Evolutionary conservation across 1,140 invertebrate species (phyloP).

Genomic region (Teleopsis dalmanni): DNA sequence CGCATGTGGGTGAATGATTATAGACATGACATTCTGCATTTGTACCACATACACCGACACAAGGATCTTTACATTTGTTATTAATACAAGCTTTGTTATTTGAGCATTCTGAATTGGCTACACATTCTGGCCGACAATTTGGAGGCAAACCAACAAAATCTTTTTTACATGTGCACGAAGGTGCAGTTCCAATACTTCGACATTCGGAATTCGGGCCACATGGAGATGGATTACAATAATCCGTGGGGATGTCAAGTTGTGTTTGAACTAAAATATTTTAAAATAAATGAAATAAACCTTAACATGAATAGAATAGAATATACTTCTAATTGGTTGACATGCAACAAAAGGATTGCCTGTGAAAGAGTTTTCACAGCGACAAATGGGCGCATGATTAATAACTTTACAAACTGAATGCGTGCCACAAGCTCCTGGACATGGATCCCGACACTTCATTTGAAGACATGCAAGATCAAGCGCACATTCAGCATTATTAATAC

Average conservation of each 20-base stretch:
- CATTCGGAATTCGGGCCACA: slow-evolving; percentile 70
- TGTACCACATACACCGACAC: slow-evolving; percentile 52
- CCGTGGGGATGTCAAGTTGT: slow-evolving; percentile 29
- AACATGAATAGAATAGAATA: slow-evolving; percentile 46
- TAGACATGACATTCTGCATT: slow-evolving; percentile 59
- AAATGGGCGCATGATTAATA: slow-evolving; percentile 74
- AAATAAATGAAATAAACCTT: slow-evolving; percentile 45
- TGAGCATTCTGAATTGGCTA: slow-evolving; percentile 51
- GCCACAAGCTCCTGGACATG: slow-evolving; percentile 52
- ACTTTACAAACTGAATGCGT: slow-evolving; percentile 70
- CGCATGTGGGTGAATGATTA: slow-evolving; percentile 59
- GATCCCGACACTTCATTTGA: slow-evolving; percentile 53
- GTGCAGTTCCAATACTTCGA: slow-evolving; percentile 53
- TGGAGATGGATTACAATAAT: slow-evolving; percentile 64
- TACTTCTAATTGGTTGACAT: slow-evolving; percentile 57
- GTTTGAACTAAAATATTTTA: slow-evolving; percentile 33
- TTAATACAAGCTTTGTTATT: slow-evolving; percentile 49
- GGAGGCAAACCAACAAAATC: slow-evolving; percentile 55
- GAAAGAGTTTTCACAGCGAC: slow-evolving; percentile 60
- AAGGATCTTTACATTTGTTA: slow-evolving; percentile 55
- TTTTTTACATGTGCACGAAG: slow-evolving; percentile 59
- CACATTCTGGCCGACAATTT: slow-evolving; percentile 54
- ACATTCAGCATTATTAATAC: slow-evolving; percentile 52
- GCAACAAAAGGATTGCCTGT: slow-evolving; percentile 68
- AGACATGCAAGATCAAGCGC: slow-evolving; percentile 48